Percentiles rank a stretch among this genome's conserved stretches.
These are phyloP conservation scores for Macquaria australasica DNA, from an alignment of 2,113 vertebrate genomes.

Conservation along the genomic window DNA sequence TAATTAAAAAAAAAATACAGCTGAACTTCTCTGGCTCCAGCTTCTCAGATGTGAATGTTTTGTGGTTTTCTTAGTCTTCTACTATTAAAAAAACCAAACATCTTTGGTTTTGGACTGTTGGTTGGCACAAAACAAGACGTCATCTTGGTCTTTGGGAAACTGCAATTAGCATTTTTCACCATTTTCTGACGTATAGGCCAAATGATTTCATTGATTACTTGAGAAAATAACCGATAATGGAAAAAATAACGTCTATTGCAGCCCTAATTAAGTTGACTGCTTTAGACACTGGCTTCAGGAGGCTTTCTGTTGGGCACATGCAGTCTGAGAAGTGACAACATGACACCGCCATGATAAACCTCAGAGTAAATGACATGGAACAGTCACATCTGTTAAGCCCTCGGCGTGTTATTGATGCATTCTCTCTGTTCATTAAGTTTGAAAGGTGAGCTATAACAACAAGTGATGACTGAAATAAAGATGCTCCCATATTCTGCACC, in stretches of 20 bases:
- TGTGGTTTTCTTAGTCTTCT: not conserved
- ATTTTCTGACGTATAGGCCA: not conserved
- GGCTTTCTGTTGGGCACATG: not conserved
- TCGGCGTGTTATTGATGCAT: conserved; percentile 31
- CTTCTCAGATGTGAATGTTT: not conserved
- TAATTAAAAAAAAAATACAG: not conserved
- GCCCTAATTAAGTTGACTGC: not conserved
- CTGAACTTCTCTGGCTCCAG: not conserved
- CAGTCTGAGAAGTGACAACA: not conserved
- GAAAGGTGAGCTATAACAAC: conserved; percentile 49
- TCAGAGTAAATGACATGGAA: conserved; percentile 56
- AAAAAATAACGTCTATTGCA: not conserved
- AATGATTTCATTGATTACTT: not conserved
- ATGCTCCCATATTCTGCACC: conserved; percentile 1
- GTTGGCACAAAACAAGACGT: not conserved
- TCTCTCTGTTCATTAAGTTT: conserved; percentile 52
- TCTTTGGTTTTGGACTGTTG: not conserved
- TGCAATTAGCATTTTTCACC: not conserved
- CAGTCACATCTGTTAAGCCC: conserved; percentile 51
- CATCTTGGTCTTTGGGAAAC: not conserved
- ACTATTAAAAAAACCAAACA: not conserved
- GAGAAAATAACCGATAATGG: not conserved
- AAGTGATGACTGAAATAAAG: conserved; percentile 37
- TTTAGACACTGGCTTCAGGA: not conserved
- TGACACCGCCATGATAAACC: not conserved